Base-by-base conservation (phyloP, 1,140 invertebrate species). In the Drosophila pallidifrons region DNA sequence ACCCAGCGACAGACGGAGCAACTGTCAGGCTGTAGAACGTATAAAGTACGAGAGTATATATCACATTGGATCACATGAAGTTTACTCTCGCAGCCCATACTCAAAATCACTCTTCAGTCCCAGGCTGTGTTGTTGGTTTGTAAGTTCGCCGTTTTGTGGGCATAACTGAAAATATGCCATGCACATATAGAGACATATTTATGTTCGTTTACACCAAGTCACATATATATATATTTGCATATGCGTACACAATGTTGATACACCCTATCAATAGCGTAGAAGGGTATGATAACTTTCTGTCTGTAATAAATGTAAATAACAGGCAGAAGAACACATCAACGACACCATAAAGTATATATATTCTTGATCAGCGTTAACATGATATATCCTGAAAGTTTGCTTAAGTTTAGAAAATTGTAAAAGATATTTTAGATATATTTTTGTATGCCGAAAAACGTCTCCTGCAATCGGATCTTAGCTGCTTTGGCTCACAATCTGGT, bases 101-200 rank as follows among this genome's bases (percentile, higher is more conserved):
- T 10, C 47, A 32, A 1, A 52, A 4, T 41, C 38, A 38, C 35
- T 7, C 10, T 38, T 41, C 38, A 41, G 7, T 41, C 41, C 13
- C 6, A 35, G 30, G 3, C 11, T 13, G 35, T 32, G 13, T 43
- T 45, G 51, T 55, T 54, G 63, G 46, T 10, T 68, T 35, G 47
- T 5, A 35, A 41, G 32, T 58, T 45, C 57, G 45, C 32, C 30
- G 61, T 43, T 58, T 54, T 64, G 49, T 43, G 58, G 30, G 46
- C 68, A 72, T 30, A 66, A 61, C 61, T 67, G 75, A 74, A 73
- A 77, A 73, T 76, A 49, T 66, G 57, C 25, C 63, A 60, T 55
- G 13, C 41, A 65, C 41, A 54, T 32, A 54, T 16, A 32, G n/a
- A 54, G n/a, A 32, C 51, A 32, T 13, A 54, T 49, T 49, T 49